phyloP scores from a whole-genome alignment of 2,888 invertebrate species.

The Auanema freiburgensis region DNA sequence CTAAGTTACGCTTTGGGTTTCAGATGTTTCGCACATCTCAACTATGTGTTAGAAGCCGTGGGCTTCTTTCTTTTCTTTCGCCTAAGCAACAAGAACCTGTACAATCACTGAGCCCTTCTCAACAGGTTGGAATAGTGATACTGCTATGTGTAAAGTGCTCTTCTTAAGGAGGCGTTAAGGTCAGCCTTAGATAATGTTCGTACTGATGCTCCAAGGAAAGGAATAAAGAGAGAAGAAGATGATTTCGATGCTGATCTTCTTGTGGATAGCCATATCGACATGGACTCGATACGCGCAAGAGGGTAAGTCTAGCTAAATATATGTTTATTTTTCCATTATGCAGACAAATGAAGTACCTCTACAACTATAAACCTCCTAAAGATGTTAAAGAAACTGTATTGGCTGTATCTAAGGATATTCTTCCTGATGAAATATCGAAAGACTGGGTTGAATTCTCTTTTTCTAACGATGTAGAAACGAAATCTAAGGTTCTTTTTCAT shows the following conservation, averaged over 20 bases:
- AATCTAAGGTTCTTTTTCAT: slow-evolving; percentile 10
- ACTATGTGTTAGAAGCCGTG: slow-evolving; percentile 9
- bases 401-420: slow-evolving; percentile 9
- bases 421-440: slow-evolving; percentile 9
- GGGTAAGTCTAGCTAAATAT: slow-evolving; percentile 32
- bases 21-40: slow-evolving; percentile 12
- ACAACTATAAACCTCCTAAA: slow-evolving; percentile 36
- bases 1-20: no score
- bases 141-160: no score
- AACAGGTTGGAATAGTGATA: no score
- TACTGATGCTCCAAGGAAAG: slow-evolving; percentile 13
- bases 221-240: slow-evolving; percentile 1
- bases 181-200: slow-evolving; percentile 11
- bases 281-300: slow-evolving; percentile 56
- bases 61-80: slow-evolving; percentile 10
- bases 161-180: slow-evolving; percentile 14
- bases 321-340: slow-evolving; percentile 11
- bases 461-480: neutral
- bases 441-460: neutral
- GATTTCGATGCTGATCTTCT: slow-evolving; percentile 27
- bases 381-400: slow-evolving; percentile 26
- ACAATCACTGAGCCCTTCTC: no score
- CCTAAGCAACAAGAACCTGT: no score
- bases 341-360: slow-evolving; percentile 38
- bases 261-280: slow-evolving; percentile 32